These are phyloP conservation scores for Spisula subtruncata DNA, from an alignment of 2,888 invertebrate species.

Conservation along the genomic window DNA sequence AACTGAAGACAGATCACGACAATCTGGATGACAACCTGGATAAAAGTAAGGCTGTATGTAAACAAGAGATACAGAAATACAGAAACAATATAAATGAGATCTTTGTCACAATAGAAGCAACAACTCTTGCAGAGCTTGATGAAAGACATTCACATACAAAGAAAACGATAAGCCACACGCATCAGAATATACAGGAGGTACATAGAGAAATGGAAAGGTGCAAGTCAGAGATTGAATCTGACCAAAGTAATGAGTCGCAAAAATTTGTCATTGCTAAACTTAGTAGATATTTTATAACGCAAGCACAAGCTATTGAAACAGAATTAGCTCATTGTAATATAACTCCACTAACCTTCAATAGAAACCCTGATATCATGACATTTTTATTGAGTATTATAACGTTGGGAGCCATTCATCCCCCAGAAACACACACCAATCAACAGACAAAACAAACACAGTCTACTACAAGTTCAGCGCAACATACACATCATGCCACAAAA, in stretches of 20 bases:
- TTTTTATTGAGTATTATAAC: too few species aligned
- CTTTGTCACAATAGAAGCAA: neutral
- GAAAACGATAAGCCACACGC: neutral
- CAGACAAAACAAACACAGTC: too few species aligned
- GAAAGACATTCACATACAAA: neutral
- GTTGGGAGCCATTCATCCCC: too few species aligned
- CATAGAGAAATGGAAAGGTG: neutral
- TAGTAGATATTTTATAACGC: neutral
- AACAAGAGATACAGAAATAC: neutral
- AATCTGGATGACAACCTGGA: neutral
- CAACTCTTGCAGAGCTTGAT: constrained; percentile 1
- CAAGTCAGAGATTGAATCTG: neutral
- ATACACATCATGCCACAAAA: too few species aligned
- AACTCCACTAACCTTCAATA: neutral
- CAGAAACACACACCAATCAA: too few species aligned
- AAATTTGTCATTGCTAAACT: too few species aligned
- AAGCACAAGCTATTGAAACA: neutral
- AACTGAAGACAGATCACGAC: neutral
- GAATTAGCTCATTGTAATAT: neutral
- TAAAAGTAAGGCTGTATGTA: neutral
- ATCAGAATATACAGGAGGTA: neutral
- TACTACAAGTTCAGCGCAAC: too few species aligned
- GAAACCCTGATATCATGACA: too few species aligned
- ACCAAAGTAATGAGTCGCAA: neutral
- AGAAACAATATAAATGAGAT: neutral